phyloP scores from a whole-genome alignment of 1,140 invertebrate species.

The Zaprionus ghesquierei region DNA sequence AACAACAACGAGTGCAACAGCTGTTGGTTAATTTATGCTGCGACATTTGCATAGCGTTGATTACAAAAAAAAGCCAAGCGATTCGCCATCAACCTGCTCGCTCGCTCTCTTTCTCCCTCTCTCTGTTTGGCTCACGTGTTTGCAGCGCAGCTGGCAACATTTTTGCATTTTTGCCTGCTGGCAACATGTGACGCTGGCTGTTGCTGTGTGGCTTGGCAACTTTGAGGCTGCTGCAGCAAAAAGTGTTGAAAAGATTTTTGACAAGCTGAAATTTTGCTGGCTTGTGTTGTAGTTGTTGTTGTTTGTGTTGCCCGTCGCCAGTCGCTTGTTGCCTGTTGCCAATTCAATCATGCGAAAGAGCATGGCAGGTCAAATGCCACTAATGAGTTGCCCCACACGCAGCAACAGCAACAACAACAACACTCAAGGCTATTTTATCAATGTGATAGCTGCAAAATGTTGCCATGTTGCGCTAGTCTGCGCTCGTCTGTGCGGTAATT shows the following conservation, averaged over 20 bases:
- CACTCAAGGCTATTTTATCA: constrained; percentile 79
- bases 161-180: constrained; percentile 30
- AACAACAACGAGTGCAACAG: constrained; percentile 26
- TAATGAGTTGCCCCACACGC: constrained; percentile 80
- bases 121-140: background rate
- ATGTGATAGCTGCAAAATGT: constrained; percentile 45
- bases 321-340: constrained; percentile 53
- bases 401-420: constrained; percentile 49
- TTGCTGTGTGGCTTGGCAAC: constrained; percentile 39
- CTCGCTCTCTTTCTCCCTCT: background rate
- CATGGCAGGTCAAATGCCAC: constrained; percentile 77
- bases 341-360: constrained; percentile 77
- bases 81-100: constrained; percentile 35
- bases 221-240: constrained; percentile 24
- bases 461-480: constrained; percentile 43
- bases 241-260: constrained; percentile 69
- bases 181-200: constrained; percentile 33
- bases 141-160: constrained; percentile 24
- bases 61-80: constrained; percentile 74
- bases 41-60: constrained; percentile 77
- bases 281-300: constrained; percentile 17
- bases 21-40: constrained; percentile 73
- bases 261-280: constrained; percentile 60
- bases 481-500: constrained; percentile 64
- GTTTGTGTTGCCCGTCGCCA: constrained; percentile 21